These are phyloP conservation scores for Xenus cinereus DNA, from an alignment of 2,113 vertebrate species.

Conservation along the genomic window DNA sequence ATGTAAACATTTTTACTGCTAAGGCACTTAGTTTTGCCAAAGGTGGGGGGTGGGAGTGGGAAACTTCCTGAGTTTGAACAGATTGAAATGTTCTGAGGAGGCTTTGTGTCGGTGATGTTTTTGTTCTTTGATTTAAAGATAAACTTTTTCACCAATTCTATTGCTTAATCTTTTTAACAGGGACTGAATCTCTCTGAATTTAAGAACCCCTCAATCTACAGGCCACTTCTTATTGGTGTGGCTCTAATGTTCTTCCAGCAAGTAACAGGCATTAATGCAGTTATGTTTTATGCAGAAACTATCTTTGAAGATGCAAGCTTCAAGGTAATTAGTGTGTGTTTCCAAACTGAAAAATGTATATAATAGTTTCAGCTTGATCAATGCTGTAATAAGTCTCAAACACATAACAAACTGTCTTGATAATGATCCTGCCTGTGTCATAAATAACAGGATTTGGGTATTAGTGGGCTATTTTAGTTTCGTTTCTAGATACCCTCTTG, in stretches of 20 bases:
- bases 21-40: background rate
- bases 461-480: background rate
- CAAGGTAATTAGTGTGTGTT: constrained; percentile 70
- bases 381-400: background rate
- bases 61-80: background rate
- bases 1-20: background rate
- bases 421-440: background rate
- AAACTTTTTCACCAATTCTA: background rate
- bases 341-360: background rate
- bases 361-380: background rate
- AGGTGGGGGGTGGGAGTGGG: too few relatives aligned
- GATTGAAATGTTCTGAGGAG: background rate
- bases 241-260: constrained; percentile 92
- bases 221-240: constrained; percentile 85
- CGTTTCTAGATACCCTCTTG: background rate
- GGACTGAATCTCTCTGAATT: constrained; percentile 77
- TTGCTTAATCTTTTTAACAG: constrained; percentile 44
- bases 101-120: background rate
- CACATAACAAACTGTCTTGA: background rate
- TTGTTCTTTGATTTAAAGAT: background rate
- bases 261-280: constrained; percentile 89
- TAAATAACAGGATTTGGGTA: background rate
- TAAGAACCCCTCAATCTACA: constrained; percentile 81
- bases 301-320: constrained; percentile 90
- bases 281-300: constrained; percentile 93